Evolutionary conservation across 2,888 invertebrate species (phyloP), one percentile per base, ranked within the genome.

Genomic region (Dusona sp.): DNA sequence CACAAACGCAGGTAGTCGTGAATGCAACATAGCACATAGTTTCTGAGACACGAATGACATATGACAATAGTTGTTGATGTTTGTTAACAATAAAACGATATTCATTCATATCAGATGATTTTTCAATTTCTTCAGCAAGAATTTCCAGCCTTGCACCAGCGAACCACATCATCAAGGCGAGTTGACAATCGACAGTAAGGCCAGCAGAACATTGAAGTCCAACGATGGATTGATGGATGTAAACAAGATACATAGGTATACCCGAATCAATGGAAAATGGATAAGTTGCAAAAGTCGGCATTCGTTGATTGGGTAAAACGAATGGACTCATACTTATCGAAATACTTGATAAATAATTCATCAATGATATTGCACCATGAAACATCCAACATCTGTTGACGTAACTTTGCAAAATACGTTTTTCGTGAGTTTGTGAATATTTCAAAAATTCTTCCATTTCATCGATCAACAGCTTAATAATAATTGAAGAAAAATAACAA

Each of bases 131-230:
- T 16, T 61, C 33, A 8, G 75, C 33, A 3, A 91, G 38, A 8
- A 90, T 75, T 70, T 90, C 84, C 64, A 91, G 87, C 79, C 88
- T 90, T 0, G 89, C 88, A 19, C 88, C 83, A 0, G 85, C 70
- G 68, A 88, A 91, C 91, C 90, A 91, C 36, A 91, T 42, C 9
- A 90, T 67, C 2, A 89, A 8, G 11, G 89, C 89, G 9, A 88
- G 74, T 29, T 89, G 89, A 79, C 89, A 88, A 72, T 91, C 91
- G 1, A 89, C 64, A 4, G 88, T 82, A 13, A 90, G 82, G 16
- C 85, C 88, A 6, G 90, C 80, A 11, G 83, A 73, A 25, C 64
- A 79, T 25, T 84, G 79, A 13, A 88, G 57, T 0, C 79, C 83
- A 29, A 79, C 83, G 13, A 88, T 13, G 6, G 78, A 51, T 57